phyloP scores from a whole-genome alignment of 2,888 invertebrate genomes.

The Carcina quercana region DNA sequence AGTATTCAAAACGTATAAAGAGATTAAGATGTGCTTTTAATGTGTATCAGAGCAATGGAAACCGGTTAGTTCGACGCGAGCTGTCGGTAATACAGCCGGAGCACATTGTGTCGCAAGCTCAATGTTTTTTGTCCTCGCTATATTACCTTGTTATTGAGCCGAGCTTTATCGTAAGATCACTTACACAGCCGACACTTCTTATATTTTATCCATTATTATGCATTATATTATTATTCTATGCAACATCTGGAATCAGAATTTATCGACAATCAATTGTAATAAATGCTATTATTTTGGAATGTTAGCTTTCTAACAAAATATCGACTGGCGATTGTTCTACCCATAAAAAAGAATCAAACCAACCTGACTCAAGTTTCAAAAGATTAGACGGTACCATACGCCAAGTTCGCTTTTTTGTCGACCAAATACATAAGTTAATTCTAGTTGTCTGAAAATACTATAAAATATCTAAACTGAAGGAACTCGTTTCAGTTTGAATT shows the following conservation, averaged over 20 bases:
- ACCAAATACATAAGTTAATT: no score
- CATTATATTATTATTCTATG: background rate
- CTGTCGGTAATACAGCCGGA: slow-evolving; percentile 44
- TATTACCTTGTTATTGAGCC: slow-evolving; percentile 51
- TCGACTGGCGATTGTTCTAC: background rate
- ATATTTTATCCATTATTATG: background rate
- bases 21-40: slow-evolving; percentile 43
- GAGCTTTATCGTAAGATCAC: slow-evolving; percentile 27
- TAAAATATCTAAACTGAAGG: no score
- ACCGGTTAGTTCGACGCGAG: slow-evolving; percentile 36
- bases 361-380: no score
- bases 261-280: no score
- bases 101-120: slow-evolving; percentile 52
- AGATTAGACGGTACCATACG: no score
- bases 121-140: slow-evolving; percentile 52
- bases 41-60: slow-evolving; percentile 35
- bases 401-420: no score
- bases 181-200: slow-evolving; percentile 26
- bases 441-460: no score
- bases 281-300: no score
- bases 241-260: no score
- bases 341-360: no score
- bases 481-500: no score
- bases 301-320: background rate
- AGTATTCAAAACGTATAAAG: slow-evolving; percentile 39